These are phyloP conservation scores for Poeciliopsis occidentalis DNA, from an alignment of 2,113 vertebrate species.

Conservation along the genomic window DNA sequence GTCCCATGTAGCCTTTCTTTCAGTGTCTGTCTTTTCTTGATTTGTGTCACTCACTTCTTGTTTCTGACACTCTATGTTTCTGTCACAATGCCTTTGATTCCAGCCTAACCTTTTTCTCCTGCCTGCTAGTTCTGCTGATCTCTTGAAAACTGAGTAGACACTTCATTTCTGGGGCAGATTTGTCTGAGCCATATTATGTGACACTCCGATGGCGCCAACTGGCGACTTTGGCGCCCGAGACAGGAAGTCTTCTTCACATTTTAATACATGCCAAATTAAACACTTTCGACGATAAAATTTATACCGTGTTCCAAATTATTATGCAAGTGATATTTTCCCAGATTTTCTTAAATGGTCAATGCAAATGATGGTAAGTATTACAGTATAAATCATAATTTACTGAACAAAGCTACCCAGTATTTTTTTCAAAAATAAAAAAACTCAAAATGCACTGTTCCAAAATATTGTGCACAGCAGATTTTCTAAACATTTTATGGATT, in stretches of 20 bases:
- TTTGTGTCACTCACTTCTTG: slow-evolving; percentile 41
- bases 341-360: too few species aligned
- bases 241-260: slow-evolving; percentile 15
- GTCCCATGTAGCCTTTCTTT: slow-evolving; percentile 8
- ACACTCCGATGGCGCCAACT: slow-evolving; percentile 58
- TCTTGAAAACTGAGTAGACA: slow-evolving; percentile 62
- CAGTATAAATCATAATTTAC: too few species aligned
- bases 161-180: slow-evolving; percentile 49
- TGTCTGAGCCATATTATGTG: slow-evolving; percentile 60
- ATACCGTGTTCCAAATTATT: too few species aligned
- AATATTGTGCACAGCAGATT: too few species aligned
- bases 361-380: too few species aligned
- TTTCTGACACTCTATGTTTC: slow-evolving; percentile 26
- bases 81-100: slow-evolving; percentile 27
- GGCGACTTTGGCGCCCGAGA: slow-evolving; percentile 20
- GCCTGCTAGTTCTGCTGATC: slow-evolving; percentile 51
- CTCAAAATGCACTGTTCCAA: too few species aligned
- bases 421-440: too few species aligned
- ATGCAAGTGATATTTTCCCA: too few species aligned
- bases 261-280: slow-evolving; percentile 10
- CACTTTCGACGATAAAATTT: neutral
- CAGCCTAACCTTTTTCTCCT: slow-evolving; percentile 14
- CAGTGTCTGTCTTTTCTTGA: slow-evolving; percentile 27
- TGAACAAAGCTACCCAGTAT: too few species aligned
- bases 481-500: too few species aligned